Conservation (phyloP, 2,797 vertebrate species). For the Pteronotus mesoamericanus region DNA sequence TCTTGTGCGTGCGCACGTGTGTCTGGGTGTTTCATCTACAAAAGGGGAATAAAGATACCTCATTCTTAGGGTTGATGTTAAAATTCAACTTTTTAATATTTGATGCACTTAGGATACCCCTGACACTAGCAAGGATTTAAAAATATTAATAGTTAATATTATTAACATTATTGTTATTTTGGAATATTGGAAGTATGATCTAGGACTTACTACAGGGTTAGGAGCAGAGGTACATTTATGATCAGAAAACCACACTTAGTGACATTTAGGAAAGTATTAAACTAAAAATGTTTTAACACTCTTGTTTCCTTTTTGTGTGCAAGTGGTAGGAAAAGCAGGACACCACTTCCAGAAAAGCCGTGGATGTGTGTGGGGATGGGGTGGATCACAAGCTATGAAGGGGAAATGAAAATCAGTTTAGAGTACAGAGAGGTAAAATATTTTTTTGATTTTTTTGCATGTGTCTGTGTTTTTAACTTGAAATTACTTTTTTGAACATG, state of each 20-base stretch:
- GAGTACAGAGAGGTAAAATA: not conserved
- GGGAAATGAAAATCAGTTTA: not conserved
- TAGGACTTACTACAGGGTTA: not conserved
- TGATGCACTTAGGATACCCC: not conserved
- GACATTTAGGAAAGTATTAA: not conserved
- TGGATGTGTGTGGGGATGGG: not conserved
- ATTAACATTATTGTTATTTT: not conserved
- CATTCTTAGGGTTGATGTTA: not conserved
- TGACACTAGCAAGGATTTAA: not conserved
- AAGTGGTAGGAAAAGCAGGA: not conserved
- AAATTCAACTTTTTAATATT: not conserved
- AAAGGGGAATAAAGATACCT: not conserved
- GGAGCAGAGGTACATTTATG: not conserved
- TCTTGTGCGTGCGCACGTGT: fast-evolving
- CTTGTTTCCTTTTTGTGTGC: not conserved
- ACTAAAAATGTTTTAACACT: not conserved
- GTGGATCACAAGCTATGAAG: not conserved
- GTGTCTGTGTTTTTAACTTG: not conserved
- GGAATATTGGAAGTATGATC: not conserved
- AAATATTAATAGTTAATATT: not conserved
- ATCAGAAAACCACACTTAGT: not conserved
- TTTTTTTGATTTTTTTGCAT: not conserved
- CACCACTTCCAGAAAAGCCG: not conserved
- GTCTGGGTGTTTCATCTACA: not conserved
- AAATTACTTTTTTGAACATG: not conserved